These are phyloP conservation scores for Acrobeloides nanus DNA, from an alignment of 2,888 invertebrate genomes.

Conservation along the genomic window DNA sequence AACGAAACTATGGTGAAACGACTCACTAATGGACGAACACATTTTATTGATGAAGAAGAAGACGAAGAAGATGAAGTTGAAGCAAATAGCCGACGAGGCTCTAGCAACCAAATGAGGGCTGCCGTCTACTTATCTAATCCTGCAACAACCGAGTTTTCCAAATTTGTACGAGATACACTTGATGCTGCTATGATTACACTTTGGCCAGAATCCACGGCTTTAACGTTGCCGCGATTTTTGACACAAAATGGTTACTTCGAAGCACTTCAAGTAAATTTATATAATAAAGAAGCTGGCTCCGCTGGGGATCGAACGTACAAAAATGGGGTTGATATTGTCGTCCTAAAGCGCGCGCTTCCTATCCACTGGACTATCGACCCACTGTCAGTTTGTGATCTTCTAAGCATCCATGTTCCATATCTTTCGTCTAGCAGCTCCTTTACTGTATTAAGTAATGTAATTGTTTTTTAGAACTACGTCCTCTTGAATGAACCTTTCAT, in stretches of 20 bases:
- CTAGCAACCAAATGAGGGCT: too few relatives aligned
- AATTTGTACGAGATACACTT: slow-evolving; percentile 15
- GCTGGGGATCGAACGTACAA: too few relatives aligned
- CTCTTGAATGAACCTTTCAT: slow-evolving; percentile 21
- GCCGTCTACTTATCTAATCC: too few relatives aligned
- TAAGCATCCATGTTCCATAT: background rate
- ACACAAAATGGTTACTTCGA: slow-evolving; percentile 25
- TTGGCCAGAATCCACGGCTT: slow-evolving; percentile 27
- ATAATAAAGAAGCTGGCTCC: slow-evolving; percentile 1
- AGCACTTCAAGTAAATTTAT: slow-evolving; percentile 18
- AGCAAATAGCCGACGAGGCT: slow-evolving; percentile 1
- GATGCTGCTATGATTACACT: slow-evolving; percentile 17
- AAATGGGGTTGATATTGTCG: background rate
- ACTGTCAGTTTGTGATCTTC: too few relatives aligned
- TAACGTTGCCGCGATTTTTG: slow-evolving; percentile 23
- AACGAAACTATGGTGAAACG: background rate
- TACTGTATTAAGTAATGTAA: background rate
- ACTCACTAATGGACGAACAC: background rate
- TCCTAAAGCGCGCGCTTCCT: background rate
- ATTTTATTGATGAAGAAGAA: slow-evolving; percentile 8
- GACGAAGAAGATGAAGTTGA: background rate
- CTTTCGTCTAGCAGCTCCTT: background rate
- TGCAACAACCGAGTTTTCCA: slow-evolving; percentile 7
- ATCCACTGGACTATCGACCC: too few relatives aligned
- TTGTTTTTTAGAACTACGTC: slow-evolving; percentile 27